These are phyloP conservation scores for Hartigia nigra DNA, from an alignment of 2,888 invertebrate species.

Conservation along the genomic window DNA sequence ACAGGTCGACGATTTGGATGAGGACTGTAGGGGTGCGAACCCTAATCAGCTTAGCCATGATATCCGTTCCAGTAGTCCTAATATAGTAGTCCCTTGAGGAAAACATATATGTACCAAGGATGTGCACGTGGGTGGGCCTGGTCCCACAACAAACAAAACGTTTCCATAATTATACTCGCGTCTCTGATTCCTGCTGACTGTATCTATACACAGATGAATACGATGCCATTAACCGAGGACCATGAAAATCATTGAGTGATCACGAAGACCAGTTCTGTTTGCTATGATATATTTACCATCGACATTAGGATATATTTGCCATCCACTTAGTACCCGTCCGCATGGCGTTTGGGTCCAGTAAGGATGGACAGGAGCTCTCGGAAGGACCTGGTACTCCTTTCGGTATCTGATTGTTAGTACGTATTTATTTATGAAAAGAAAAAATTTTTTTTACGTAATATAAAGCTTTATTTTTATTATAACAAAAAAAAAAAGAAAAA, in stretches of 20 bases:
- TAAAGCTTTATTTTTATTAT: no score
- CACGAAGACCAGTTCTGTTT: background rate
- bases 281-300: background rate
- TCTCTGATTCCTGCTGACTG: background rate
- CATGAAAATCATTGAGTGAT: constrained; percentile 1
- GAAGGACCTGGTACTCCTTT: background rate
- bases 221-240: background rate
- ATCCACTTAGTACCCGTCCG: background rate
- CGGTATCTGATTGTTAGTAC: background rate
- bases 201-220: background rate
- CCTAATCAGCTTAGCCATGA: background rate
- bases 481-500: no score
- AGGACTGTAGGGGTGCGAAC: background rate
- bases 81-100: background rate
- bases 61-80: background rate
- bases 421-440: no score
- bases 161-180: background rate
- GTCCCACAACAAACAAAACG: background rate
- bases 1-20: background rate
- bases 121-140: background rate
- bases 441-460: no score
- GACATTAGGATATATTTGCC: constrained; percentile 1
- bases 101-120: background rate
- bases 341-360: background rate
- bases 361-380: background rate